Evolutionary conservation across 2,113 vertebrate species (phyloP), one percentile per base, ranked within the genome.

Genomic region (Spea bombifrons): DNA sequence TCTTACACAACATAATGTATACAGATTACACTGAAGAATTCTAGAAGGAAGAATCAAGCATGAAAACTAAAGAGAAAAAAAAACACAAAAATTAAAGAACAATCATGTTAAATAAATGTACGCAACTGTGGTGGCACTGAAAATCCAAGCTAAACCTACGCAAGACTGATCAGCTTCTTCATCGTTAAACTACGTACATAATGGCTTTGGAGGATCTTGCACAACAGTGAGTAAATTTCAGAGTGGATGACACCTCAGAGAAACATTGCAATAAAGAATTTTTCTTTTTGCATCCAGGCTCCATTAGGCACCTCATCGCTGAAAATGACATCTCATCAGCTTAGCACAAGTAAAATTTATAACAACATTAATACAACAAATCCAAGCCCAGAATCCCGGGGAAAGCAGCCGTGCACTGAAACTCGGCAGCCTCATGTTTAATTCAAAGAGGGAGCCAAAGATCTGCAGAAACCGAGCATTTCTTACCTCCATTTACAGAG

Each of bases 261-360:
- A 83, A 83, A 82, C n/a, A 68, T 13, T 72, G 43, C n/a, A 70
- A 17, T 5, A 1, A 57, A 79, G 13, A 77, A 45, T 83, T 78
- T 80, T 80, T 76, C 78, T 83, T 83, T 75, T 79, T 80, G 69
- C 47, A 80, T 80, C 64, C 70, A 83, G 73, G 73, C 59, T 82
- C 76, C 76, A 80, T 65, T 55, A 84, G 49, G 16, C 15, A 80
- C 7, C 5, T 83, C 7, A 59, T 71, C 63, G 75, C 0, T 47
- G 59, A 67, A n/a, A 81, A 73, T 48, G 68, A 83, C 45, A 81
- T n/a, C 30, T 79, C 49, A 77, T 81, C 81, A 80, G 74, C 47
- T 9, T 71, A 83, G 66, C 8, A 69, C 5, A 84, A 84, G 66
- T 71, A 5, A 83, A 83, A 81, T 73, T 80, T 73, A 12, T 47